Evolutionary conservation across 1,140 invertebrate genomes (phyloP).

Genomic region (Cydia splendana): DNA sequence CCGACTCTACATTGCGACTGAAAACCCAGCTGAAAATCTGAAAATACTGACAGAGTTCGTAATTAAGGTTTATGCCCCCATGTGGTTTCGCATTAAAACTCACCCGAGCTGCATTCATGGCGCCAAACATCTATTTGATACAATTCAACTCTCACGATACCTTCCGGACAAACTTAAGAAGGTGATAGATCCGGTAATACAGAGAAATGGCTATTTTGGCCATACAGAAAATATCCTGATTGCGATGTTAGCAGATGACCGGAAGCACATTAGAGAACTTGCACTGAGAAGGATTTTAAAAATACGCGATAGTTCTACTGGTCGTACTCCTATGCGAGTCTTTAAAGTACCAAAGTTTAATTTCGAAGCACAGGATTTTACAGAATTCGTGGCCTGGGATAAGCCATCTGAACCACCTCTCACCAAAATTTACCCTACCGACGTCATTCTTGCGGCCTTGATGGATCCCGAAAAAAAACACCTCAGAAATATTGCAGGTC

Average conservation of each 20-base stretch:
- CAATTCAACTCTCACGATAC: conserved; percentile 35
- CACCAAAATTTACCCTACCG: no score
- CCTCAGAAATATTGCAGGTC: not conserved
- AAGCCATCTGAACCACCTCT: no score
- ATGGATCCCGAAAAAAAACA: no score
- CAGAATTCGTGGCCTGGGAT: no score
- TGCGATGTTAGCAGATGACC: conserved; percentile 44
- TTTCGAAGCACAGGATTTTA: no score
- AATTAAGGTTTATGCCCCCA: conserved; percentile 31
- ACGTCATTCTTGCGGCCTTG: no score
- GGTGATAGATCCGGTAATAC: conserved; percentile 48
- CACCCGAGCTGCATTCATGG: conserved; percentile 34
- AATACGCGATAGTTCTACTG: no score
- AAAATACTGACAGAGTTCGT: not conserved
- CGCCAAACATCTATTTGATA: conserved; percentile 29
- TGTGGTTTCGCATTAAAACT: conserved; percentile 31
- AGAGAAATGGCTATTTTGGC: conserved; percentile 51
- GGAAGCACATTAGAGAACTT: conserved; percentile 24
- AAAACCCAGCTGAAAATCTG: not conserved
- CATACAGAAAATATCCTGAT: conserved; percentile 49
- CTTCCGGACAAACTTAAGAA: conserved; percentile 35
- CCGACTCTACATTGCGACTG: not conserved
- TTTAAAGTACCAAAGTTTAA: no score
- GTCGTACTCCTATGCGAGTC: no score
- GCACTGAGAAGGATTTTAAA: not conserved